Conservation (phyloP, 2,113 vertebrate species). For the Vimba vimba region DNA sequence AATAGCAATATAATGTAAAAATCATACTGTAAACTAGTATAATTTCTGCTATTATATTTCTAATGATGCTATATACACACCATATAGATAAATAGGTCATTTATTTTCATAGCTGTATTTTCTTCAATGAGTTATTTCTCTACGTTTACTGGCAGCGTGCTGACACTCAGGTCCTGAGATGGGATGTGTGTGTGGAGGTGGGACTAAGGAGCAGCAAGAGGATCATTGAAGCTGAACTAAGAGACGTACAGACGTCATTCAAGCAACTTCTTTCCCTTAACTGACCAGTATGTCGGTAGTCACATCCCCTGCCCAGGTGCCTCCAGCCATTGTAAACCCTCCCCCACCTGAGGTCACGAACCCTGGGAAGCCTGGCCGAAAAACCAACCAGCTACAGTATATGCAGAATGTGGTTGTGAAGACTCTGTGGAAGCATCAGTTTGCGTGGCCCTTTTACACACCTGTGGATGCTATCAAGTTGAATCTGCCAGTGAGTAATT, state of each 20-base stretch:
- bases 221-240: constrained; percentile 62
- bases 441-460: constrained; percentile 98
- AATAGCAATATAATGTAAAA: too few relatives aligned
- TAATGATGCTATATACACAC: not conserved
- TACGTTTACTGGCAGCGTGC: constrained; percentile 44
- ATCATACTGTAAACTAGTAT: not conserved
- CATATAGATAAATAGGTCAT: too few relatives aligned
- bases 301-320: constrained; percentile 80
- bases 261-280: constrained; percentile 56
- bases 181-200: constrained; percentile 80
- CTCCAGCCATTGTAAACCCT: constrained; percentile 84
- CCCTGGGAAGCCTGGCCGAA: constrained; percentile 90
- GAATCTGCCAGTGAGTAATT: constrained; percentile 85
- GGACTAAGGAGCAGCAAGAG: constrained; percentile 76
- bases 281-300: constrained; percentile 84
- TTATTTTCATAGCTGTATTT: not conserved
- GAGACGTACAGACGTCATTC: constrained; percentile 65
- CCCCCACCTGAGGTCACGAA: constrained; percentile 90
- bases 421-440: constrained; percentile 98
- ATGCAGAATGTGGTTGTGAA: constrained; percentile 99
- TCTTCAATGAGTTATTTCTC: constrained; percentile 1
- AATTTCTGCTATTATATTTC: not conserved
- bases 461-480: constrained; percentile 95
- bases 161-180: constrained; percentile 81
- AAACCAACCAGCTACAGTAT: constrained; percentile 98